These are phyloP conservation scores for Callocephalon fimbriatum DNA, from an alignment of 2,113 vertebrate species.

Conservation along the genomic window DNA sequence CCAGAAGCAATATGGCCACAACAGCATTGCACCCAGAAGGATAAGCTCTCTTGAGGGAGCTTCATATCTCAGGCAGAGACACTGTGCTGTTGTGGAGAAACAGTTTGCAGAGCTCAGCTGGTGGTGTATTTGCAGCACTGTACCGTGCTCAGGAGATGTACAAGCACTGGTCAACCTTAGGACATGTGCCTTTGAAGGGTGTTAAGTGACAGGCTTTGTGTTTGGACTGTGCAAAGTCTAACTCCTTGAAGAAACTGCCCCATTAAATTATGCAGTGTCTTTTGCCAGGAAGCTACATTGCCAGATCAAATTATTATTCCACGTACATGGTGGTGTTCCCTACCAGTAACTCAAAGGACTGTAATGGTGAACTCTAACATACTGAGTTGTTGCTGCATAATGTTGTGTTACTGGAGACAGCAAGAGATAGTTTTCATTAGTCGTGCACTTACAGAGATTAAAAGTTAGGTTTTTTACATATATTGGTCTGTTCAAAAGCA, in stretches of 20 bases:
- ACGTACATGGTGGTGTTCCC: neutral
- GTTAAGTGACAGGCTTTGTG: neutral
- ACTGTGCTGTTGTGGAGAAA: neutral
- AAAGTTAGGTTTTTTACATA: neutral
- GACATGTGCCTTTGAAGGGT: neutral
- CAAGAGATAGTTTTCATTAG: neutral
- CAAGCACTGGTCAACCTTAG: neutral
- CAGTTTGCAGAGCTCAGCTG: neutral
- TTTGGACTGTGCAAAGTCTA: neutral
- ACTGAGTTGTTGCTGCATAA: neutral
- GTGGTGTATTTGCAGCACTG: neutral
- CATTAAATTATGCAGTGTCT: neutral
- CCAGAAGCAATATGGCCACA: neutral
- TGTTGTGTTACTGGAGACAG: neutral
- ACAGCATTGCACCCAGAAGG: neutral
- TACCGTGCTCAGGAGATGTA: neutral
- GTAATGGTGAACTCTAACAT: neutral
- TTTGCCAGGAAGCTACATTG: neutral
- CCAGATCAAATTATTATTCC: neutral
- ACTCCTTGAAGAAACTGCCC: neutral
- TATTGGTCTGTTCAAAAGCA: rapidly evolving
- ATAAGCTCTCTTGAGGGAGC: neutral
- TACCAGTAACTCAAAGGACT: neutral
- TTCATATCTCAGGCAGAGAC: neutral
- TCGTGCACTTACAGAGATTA: neutral